Evolutionary conservation across 1,140 invertebrate species (phyloP).

Genomic region (Rhopalosiphum padi): DNA sequence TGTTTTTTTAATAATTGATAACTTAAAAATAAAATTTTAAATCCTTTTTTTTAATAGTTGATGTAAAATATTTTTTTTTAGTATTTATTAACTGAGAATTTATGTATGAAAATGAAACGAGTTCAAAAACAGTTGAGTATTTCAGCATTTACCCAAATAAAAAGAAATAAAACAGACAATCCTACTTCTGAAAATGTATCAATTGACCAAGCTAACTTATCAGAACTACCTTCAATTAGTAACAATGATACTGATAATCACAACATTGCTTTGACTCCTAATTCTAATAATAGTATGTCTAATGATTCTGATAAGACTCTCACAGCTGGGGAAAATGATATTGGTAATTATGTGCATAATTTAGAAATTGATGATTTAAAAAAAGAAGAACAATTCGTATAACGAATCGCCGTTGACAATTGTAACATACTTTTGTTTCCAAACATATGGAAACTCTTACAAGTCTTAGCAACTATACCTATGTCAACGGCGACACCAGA

Average conservation of each 20-base stretch:
- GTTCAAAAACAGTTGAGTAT: background rate
- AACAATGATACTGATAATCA: background rate
- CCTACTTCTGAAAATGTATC: conserved; percentile 10
- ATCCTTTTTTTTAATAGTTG: no score
- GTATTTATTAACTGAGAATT: no score
- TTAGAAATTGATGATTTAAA: conserved; percentile 11
- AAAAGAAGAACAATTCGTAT: background rate
- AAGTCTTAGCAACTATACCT: background rate
- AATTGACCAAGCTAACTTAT: background rate
- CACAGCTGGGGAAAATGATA: background rate
- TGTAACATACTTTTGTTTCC: background rate
- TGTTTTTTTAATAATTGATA: no score
- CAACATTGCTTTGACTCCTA: no score
- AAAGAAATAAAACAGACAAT: background rate
- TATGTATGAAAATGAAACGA: background rate
- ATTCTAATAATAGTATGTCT: no score
- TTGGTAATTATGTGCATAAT: conserved; percentile 8
- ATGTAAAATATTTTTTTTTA: no score
- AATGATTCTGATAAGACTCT: no score
- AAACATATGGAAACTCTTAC: background rate
- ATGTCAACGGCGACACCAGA: background rate
- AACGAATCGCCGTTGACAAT: no score
- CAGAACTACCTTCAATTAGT: background rate
- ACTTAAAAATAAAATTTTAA: no score
- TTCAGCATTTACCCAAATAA: background rate